Conservation (phyloP, 2,797 vertebrate genomes). For the Melanotaenia boesemani region DNA sequence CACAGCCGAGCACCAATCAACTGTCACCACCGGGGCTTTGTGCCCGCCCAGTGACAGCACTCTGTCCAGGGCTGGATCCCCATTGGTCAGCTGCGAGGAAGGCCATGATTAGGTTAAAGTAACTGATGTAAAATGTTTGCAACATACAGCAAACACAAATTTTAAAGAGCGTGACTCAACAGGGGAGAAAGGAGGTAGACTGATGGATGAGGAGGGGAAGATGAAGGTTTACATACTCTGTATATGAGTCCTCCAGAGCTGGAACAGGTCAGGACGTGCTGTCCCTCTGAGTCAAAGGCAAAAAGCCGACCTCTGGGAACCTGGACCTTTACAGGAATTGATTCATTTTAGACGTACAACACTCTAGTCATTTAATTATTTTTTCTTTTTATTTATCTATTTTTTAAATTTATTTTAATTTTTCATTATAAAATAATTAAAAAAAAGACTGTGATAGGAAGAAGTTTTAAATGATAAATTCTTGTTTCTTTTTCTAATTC, state of each 20-base stretch:
- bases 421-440: too few species aligned
- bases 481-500: too few species aligned
- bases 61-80: constrained; percentile 87
- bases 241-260: constrained; percentile 91
- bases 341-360: not conserved
- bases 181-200: not conserved
- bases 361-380: not conserved
- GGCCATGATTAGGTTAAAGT: too few species aligned
- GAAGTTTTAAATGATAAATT: too few species aligned
- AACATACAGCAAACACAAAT: not conserved
- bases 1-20: constrained; percentile 96
- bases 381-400: too few species aligned
- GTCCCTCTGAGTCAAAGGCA: constrained; percentile 96
- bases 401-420: too few species aligned
- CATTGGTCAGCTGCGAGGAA: constrained; percentile 84
- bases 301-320: constrained; percentile 93
- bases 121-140: too few species aligned
- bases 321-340: constrained; percentile 85
- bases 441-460: too few species aligned
- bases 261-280: constrained; percentile 93
- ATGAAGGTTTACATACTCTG: constrained; percentile 80
- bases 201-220: not conserved
- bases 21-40: constrained; percentile 94
- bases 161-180: not conserved
- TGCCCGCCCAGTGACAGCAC: constrained; percentile 93